These are phyloP conservation scores for Archips xylosteana DNA, from an alignment of 2,888 invertebrate species.

Conservation along the genomic window DNA sequence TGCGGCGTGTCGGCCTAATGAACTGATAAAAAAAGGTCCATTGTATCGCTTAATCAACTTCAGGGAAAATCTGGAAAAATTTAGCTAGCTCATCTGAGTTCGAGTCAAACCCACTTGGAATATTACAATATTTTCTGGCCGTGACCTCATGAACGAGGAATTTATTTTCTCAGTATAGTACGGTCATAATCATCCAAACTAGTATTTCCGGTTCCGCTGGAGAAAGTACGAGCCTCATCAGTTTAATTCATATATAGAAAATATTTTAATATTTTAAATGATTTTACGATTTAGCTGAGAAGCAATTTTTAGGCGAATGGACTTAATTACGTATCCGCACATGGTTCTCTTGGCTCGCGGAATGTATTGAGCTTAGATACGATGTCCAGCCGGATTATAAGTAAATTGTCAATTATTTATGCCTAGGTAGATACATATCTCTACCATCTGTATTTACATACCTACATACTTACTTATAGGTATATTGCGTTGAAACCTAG, in stretches of 20 bases:
- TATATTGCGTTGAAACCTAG: neutral
- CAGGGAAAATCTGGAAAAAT: neutral
- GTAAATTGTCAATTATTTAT: too few species aligned
- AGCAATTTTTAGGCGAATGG: neutral
- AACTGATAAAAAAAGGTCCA: conserved; percentile 12
- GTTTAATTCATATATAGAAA: conserved; percentile 24
- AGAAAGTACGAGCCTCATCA: conserved; percentile 30
- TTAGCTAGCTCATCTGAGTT: neutral
- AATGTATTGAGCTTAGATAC: neutral
- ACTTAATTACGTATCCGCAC: neutral
- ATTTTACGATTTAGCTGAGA: neutral
- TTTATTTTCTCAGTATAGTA: conserved; percentile 27
- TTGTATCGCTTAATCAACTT: conserved; percentile 7
- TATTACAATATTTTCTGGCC: neutral
- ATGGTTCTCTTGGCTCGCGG: neutral
- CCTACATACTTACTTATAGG: neutral
- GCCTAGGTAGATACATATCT: too few species aligned
- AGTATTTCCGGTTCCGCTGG: conserved; percentile 36
- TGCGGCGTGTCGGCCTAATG: conserved; percentile 10
- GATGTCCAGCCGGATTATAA: neutral
- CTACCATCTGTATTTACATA: too few species aligned
- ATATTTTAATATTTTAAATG: neutral
- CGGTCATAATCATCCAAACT: conserved; percentile 19
- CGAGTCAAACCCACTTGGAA: neutral
- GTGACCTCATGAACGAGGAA: conserved; percentile 22